Evolutionary conservation across 2,797 vertebrate genomes (phyloP), one percentile per base, ranked within the genome.

Genomic region (Podarcis lilfordi): DNA sequence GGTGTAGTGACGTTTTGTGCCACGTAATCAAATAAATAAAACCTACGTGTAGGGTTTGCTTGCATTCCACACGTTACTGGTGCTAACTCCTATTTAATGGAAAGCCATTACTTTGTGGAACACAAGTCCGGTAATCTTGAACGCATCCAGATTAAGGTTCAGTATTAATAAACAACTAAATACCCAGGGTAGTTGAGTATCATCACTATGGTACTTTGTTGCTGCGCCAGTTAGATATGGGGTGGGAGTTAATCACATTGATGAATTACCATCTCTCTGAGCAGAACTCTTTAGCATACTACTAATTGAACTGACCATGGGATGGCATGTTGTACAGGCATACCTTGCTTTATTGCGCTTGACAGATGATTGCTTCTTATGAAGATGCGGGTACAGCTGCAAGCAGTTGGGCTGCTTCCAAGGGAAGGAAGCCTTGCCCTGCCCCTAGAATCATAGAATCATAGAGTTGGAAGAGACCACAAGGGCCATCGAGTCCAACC

Each of bases 381-480:
- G 4, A 4, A 55, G 50, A 55, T 1, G 0, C 3, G 0, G 0
- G 13, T 55, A 13, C 4, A 55, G 13, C 50, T 55, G 50, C 50
- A 55, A 55, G 50, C 50, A 55, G 3, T 15, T 13, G 4, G 50
- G 50, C 50, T 15, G 50, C 50, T 55, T 15, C 50, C 50, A 55
- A 13, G 3, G 50, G 50, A 55, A 55, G 50, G 50, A 15, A 55
- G 13, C 50, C 13, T 15, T 0, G 3, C 13, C 50, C 13, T 55
- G 50, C 50, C 64, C 23, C 32, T 32, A 32, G 32, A 32, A 32
- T 32, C 32, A 32, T 32, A 32, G 32, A 32, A 32, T 32, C 32
- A 32, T 32, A 32, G 32, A 32, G 32, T 32, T 32, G 32, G 32
- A 32, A 32, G 32, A 32, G 32, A 32, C 32, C 32, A 32, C 32